Conservation (phyloP, 2,888 invertebrate genomes). For the Conops quadrifasciatus region DNA sequence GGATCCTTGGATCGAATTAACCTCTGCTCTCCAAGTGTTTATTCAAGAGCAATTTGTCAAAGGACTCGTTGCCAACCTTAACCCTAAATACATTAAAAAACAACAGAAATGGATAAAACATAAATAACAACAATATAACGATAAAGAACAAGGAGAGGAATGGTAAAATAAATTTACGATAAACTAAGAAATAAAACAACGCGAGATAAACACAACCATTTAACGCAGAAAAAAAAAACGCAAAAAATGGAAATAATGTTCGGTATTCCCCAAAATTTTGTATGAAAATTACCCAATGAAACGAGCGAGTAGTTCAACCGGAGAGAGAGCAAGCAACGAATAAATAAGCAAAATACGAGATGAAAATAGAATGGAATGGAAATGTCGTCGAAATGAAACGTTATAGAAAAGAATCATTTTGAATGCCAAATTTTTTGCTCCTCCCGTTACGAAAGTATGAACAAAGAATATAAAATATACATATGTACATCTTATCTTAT, state of each 20-base stretch:
- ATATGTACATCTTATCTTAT: too few species aligned
- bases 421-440: conserved; percentile 14
- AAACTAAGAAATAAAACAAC: conserved; percentile 18
- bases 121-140: conserved; percentile 1
- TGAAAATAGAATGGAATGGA: too few species aligned
- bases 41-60: conserved; percentile 25
- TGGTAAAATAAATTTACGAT: conserved; percentile 7
- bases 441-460: too few species aligned
- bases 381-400: conserved; percentile 16
- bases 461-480: too few species aligned
- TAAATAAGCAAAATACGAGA: conserved; percentile 5
- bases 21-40: neutral
- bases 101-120: conserved; percentile 29
- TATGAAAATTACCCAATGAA: too few species aligned
- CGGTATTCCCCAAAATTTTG: too few species aligned
- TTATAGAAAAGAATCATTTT: conserved; percentile 16
- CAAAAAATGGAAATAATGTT: too few species aligned
- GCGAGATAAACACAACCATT: conserved; percentile 6
- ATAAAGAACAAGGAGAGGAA: conserved; percentile 10
- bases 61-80: conserved; percentile 4
- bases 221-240: too few species aligned
- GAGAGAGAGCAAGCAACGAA: neutral
- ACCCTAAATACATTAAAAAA: conserved; percentile 1
- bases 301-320: conserved; percentile 11
- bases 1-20: neutral